Percentiles rank a stretch among this genome's conserved stretches.
Evolutionary conservation across 1,140 invertebrate species (phyloP).

Genomic region (Eriosoma lanigerum): DNA sequence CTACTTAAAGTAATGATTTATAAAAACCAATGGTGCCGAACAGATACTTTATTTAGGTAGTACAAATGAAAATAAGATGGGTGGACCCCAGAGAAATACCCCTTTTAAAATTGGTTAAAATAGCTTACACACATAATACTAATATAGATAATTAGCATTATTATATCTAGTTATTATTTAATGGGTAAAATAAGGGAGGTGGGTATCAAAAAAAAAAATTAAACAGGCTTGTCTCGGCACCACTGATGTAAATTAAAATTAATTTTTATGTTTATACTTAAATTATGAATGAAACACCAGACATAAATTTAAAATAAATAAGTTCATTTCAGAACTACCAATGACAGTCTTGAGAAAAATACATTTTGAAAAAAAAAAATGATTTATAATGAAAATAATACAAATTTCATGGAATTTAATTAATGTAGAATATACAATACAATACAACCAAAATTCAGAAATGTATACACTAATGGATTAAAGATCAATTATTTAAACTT

Average conservation of each 20-base stretch:
- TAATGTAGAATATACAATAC: too few relatives aligned
- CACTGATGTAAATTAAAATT: conserved; percentile 24
- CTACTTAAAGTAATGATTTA: conserved; percentile 44
- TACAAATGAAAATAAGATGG: too few relatives aligned
- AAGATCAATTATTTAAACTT: background rate
- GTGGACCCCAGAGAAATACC: too few relatives aligned
- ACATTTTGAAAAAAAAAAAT: conserved; percentile 1
- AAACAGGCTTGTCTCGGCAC: too few relatives aligned
- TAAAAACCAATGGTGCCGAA: too few relatives aligned
- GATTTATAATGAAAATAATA: background rate
- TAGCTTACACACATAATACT: too few relatives aligned
- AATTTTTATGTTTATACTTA: conserved; percentile 4
- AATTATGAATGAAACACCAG: conserved; percentile 14
- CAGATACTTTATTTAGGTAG: too few relatives aligned
- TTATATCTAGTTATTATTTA: too few relatives aligned
- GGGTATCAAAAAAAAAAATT: too few relatives aligned
- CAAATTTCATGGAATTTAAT: background rate
- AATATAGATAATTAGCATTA: too few relatives aligned
- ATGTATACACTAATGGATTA: background rate
- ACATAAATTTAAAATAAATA: conserved; percentile 37
- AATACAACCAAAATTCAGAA: conserved; percentile 11
- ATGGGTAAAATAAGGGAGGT: too few relatives aligned
- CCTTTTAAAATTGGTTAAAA: too few relatives aligned
- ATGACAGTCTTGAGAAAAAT: conserved; percentile 44
- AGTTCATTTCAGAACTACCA: conserved; percentile 15